These are phyloP conservation scores for Sebastes hubbsi DNA, from an alignment of 2,797 vertebrate genomes.

Conservation along the genomic window DNA sequence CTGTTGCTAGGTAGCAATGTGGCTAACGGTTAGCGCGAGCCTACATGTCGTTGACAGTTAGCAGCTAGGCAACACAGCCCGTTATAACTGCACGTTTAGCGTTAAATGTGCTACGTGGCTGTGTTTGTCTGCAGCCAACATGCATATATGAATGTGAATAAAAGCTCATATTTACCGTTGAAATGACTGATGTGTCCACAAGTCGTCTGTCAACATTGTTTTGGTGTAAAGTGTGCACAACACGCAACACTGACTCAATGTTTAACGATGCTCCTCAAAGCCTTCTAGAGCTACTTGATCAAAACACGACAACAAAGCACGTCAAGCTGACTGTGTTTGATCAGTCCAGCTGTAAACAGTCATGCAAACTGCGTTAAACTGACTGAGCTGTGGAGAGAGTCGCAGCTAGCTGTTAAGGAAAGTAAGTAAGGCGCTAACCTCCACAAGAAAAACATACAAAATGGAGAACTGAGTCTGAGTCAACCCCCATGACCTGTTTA, in stretches of 20 bases:
- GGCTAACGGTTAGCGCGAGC: no score
- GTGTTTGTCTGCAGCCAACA: rapidly evolving
- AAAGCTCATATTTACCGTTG: conserved; percentile 74
- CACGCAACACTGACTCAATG: conserved; percentile 54
- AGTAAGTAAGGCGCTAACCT: conserved; percentile 77
- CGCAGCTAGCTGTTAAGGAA: conserved; percentile 71
- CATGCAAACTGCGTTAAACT: conserved; percentile 32
- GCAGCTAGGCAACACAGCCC: conserved; percentile 23
- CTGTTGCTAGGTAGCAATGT: no score
- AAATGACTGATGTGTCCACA: conserved; percentile 63
- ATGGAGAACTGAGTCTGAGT: conserved; percentile 79
- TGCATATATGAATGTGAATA: not conserved
- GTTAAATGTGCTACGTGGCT: not conserved
- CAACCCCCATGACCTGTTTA: conserved; percentile 64
- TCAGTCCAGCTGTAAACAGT: not conserved
- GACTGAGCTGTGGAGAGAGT: conserved; percentile 39
- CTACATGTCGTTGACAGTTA: conserved; percentile 42
- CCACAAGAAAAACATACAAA: conserved; percentile 87
- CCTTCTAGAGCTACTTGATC: conserved; percentile 6
- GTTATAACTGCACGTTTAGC: not conserved
- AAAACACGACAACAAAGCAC: not conserved
- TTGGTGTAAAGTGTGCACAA: conserved; percentile 72
- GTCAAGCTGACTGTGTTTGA: not conserved
- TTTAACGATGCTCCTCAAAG: conserved; percentile 31
- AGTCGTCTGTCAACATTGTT: conserved; percentile 84